These are phyloP conservation scores for Pseudochirops cupreus DNA, from an alignment of 2,797 vertebrate species.

Conservation along the genomic window DNA sequence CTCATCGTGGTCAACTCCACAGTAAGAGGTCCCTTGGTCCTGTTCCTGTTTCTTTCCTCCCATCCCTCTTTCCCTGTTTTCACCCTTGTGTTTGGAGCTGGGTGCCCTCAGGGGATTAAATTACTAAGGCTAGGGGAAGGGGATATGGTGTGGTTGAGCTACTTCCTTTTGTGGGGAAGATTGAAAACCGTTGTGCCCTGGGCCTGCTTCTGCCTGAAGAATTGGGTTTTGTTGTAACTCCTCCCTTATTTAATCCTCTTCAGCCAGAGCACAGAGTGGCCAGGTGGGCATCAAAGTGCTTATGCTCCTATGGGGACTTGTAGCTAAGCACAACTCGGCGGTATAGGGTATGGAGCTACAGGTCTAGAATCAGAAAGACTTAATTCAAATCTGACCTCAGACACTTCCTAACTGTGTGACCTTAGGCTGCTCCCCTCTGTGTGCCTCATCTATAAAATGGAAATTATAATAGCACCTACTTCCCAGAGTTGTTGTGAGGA, in stretches of 20 bases:
- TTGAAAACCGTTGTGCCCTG: neutral
- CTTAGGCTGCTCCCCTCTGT: too few relatives aligned
- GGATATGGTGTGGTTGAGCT: neutral
- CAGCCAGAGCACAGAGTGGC: neutral
- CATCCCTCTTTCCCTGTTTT: neutral
- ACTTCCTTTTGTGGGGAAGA: constrained; percentile 34
- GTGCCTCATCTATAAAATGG: too few relatives aligned
- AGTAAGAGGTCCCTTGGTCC: constrained; percentile 85
- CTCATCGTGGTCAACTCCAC: constrained; percentile 93
- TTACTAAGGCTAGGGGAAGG: constrained; percentile 30
- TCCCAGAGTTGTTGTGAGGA: too few relatives aligned
- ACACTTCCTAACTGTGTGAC: too few relatives aligned
- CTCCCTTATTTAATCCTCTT: neutral
- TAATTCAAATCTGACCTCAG: neutral
- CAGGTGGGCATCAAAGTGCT: neutral
- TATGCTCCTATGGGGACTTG: neutral
- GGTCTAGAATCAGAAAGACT: neutral
- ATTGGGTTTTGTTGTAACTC: neutral
- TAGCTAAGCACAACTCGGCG: neutral
- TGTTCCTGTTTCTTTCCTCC: fast-evolving
- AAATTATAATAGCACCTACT: too few relatives aligned
- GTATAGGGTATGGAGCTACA: neutral
- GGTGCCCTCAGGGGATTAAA: neutral
- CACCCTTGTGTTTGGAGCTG: neutral
- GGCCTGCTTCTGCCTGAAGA: neutral